Base-by-base conservation (phyloP, 2,888 invertebrate species). In the Spodoptera picta region DNA sequence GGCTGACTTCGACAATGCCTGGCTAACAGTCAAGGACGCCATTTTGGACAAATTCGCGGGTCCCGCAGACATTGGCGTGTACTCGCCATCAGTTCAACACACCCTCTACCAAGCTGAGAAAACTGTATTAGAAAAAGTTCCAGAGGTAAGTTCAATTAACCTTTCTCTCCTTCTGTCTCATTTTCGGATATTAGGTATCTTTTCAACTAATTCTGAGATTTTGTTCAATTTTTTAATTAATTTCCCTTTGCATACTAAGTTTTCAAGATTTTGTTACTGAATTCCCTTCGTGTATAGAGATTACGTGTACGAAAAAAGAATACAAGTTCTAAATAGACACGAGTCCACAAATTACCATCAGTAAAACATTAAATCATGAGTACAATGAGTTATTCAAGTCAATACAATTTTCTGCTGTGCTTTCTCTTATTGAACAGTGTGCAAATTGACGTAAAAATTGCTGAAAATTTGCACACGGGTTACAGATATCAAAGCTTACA, bases 71-170 rank as follows among this genome's bases (percentile, higher is more conserved):
- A 95, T 93, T 2, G 98, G 98, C 1, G 92, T 97, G 3, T 96
- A 96, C 72, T 97, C 97, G 0, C 97, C 97, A 0, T 97, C 97
- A 1, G 97, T 97, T 0, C 97, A 98, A 84, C 96, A 97, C 80
- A 97, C 97, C 0, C 87, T 97, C 31, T 97, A 97, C 83, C 94
- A 97, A 61, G 96, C 97, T 0, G 95, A 97, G 82, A 96, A 96
- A 84, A 95, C 95, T 63, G 95, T 96, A 4, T 89, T 98, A 47
- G 96, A 97, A 79, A 95, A 95, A 87, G 94, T 97, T 52, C 93
- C 96, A 2, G 96, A 97, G 95, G 97, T 97, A 92, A 85, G 83
- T 12, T 14, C 19, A 19, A 24, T 2, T 12, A 19, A 5, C 5
- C 31, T 3, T 43, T 27, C 19, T 19, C 1, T 19, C 19, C 19